phyloP scores from a whole-genome alignment of 2,797 vertebrate genomes.

The Botia almorhae region DNA sequence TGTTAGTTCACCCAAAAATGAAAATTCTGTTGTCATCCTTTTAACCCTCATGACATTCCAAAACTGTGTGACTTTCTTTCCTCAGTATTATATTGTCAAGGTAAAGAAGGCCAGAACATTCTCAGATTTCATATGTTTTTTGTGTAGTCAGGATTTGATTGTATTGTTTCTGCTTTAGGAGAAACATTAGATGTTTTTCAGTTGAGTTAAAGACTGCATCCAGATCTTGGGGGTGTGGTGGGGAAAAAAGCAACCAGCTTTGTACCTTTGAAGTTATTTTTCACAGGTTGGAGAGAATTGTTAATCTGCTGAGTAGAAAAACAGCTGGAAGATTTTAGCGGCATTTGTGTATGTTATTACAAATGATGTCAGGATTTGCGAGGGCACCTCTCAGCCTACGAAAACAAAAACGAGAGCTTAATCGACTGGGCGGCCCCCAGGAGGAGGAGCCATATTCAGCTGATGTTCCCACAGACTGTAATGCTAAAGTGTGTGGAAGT shows the following conservation, averaged over 20 bases:
- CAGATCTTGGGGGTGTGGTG: background rate
- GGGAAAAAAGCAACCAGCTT: background rate
- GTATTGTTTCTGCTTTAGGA: background rate
- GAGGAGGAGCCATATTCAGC: background rate
- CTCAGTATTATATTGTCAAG: background rate
- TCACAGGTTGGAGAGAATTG: slow-evolving; percentile 1
- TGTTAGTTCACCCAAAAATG: background rate
- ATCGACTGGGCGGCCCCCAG: background rate
- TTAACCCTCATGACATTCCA: background rate
- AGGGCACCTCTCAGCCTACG: slow-evolving; percentile 21
- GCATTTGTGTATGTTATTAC: slow-evolving; percentile 38
- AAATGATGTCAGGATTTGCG: slow-evolving; percentile 44
- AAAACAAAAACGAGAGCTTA: slow-evolving; percentile 33
- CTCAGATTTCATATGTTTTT: background rate
- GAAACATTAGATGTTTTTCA: background rate
- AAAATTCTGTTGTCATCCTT: background rate
- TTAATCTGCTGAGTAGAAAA: slow-evolving; percentile 12
- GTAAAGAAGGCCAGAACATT: background rate
- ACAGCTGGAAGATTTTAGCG: slow-evolving; percentile 54
- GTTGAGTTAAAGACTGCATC: background rate
- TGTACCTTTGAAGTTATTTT: background rate
- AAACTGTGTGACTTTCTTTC: background rate
- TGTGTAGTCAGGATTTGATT: background rate
- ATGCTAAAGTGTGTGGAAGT: slow-evolving; percentile 16
- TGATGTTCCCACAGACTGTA: slow-evolving; percentile 33